Base-by-base conservation (phyloP, 2,797 vertebrate species). In the Peromyscus attwateri region DNA sequence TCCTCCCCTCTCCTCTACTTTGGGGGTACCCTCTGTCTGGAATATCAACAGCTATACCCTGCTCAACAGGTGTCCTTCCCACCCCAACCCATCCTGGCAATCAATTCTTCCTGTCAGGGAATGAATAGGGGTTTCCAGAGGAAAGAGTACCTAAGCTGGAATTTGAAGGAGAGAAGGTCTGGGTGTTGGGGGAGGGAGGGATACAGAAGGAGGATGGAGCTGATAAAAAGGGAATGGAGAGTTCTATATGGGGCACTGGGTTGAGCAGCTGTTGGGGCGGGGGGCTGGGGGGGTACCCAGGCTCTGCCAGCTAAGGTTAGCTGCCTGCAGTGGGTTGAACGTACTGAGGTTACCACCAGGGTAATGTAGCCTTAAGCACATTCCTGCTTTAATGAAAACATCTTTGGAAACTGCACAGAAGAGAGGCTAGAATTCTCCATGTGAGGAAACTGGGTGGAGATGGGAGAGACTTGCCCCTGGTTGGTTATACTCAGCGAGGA, bases 361-460 rank as follows among this genome's bases (percentile, higher is more conserved):
- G 7, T 21, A 27, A 6, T 52, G 46, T 23, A 71, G 16, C 21
- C 49, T 37, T 52, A 43, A 6, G 3, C n/a, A 85, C 3, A 14
- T 11, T n/a, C 68, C 68, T 84, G 79, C 71, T 40, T 23, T 23
- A 95, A 84, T 25, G 76, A 57, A 80, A 37, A 14, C 23, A 2
- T 12, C 49, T 76, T 60, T 55, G 37, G 60, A 40, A 97, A 89
- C 55, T 96, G 77, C 95, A 75, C 70, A 94, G 94, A 95, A 43
- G 92, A 92, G 1, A 90, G 60, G 16, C 0, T 13, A 89, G 40
- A 46, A n/a, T 40, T 68, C 46, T 62, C 43, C 84, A 79, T 25
- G 40, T 9, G 14, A 81, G 21, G 34, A 84, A 79, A 79, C 19
- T 81, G 46, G 87, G 29, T 52, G 1, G 29, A 55, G 13, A 29